Conservation (phyloP, 2,888 invertebrate species). For the Habroteleia sp. region DNA sequence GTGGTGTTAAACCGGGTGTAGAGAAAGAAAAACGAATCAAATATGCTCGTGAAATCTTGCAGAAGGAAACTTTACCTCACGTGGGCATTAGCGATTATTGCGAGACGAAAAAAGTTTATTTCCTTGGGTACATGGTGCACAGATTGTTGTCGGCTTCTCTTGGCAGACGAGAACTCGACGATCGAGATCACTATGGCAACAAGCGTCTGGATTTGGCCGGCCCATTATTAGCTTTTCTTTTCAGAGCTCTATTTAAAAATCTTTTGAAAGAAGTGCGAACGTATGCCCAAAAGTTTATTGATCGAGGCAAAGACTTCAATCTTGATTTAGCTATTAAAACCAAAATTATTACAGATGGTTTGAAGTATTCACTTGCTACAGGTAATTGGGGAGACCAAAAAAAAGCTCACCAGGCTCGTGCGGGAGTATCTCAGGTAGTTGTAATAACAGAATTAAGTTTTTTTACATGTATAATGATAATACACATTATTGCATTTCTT, state of each 20-base stretch:
- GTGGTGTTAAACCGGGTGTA: constrained; percentile 98
- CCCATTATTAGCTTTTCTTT: constrained; percentile 97
- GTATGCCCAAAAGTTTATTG: constrained; percentile 99
- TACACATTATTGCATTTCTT: no score
- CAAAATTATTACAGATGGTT: constrained; percentile 98
- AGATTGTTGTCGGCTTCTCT: constrained; percentile 95
- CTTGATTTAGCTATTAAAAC: constrained; percentile 98
- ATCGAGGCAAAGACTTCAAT: constrained; percentile 99
- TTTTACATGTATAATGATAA: no score
- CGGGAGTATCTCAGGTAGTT: constrained; percentile 90
- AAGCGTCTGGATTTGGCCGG: constrained; percentile 99
- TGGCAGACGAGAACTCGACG: constrained; percentile 98
- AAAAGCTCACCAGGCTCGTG: constrained; percentile 99
- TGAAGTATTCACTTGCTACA: constrained; percentile 98
- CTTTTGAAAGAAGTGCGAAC: constrained; percentile 98
- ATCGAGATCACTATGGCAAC: constrained; percentile 99
- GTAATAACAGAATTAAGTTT: not conserved
- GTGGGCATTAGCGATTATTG: constrained; percentile 99
- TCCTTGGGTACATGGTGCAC: constrained; percentile 99
- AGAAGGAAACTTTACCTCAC: constrained; percentile 99
- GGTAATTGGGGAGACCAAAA: constrained; percentile 99
- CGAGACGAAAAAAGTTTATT: constrained; percentile 99
- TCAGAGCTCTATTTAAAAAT: constrained; percentile 97
- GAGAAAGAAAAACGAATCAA: constrained; percentile 99
- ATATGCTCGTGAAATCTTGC: constrained; percentile 99